Evolutionary conservation across 30 jellyfish, hydroid and myxozoan species (phyloP).

Genomic region (Aurelia sp.): DNA sequence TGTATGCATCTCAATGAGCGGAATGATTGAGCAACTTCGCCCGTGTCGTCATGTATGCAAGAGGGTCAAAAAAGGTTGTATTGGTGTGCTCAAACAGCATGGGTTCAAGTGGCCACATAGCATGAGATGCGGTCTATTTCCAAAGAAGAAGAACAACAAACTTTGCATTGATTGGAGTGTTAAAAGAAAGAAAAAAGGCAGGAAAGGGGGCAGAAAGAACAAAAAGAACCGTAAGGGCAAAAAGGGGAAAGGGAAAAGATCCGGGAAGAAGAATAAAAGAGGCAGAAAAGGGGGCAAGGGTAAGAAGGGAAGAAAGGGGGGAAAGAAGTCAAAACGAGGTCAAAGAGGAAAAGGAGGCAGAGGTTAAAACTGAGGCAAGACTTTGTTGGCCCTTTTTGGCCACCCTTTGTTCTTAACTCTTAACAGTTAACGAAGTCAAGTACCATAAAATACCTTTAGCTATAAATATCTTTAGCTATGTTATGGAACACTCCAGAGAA

Average conservation of each 20-base stretch:
- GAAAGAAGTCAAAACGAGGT: not conserved
- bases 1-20: conserved; percentile 67
- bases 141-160: conserved; percentile 63
- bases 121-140: conserved; percentile 71
- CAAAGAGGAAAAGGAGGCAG: not conserved
- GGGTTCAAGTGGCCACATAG: conserved; percentile 91
- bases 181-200: conserved; percentile 14
- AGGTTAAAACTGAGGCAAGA: not conserved
- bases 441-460: too few species aligned
- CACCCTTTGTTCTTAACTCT: too few species aligned
- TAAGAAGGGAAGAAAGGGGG: not conserved
- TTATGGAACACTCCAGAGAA: too few species aligned
- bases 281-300: not conserved
- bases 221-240: not conserved
- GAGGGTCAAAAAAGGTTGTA: conserved; percentile 73
- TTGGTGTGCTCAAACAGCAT: conserved; percentile 42
- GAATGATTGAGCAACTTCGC: conserved; percentile 26
- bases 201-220: conserved; percentile 11
- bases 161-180: conserved; percentile 74
- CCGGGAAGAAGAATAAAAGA: not conserved
- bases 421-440: too few species aligned
- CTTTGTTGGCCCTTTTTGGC: not conserved
- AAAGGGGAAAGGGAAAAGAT: not conserved
- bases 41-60: conserved; percentile 94
- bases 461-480: too few species aligned